A percentile compares a stretch with the other conserved stretches of the same genome.
phyloP scores from a whole-genome alignment of 2,888 invertebrate genomes.

The Tetropium fuscum region DNA sequence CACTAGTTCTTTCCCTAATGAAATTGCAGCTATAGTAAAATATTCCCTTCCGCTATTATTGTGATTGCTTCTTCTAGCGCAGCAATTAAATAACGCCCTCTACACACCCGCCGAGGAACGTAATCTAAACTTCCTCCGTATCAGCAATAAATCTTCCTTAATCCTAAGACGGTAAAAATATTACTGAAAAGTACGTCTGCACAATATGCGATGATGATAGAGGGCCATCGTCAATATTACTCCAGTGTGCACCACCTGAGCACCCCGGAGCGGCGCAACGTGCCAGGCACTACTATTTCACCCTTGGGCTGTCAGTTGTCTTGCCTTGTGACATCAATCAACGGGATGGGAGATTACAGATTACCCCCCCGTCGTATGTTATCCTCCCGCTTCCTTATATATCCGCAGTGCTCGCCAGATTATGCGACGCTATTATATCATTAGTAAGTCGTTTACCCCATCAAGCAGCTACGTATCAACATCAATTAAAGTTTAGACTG shows the following conservation, averaged over 20 bases:
- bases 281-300: conserved; percentile 48
- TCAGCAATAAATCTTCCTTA: conserved; percentile 19
- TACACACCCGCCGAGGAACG: background rate
- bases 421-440: conserved; percentile 37
- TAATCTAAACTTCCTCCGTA: conserved; percentile 13
- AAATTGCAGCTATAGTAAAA: background rate
- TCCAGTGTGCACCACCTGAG: conserved; percentile 46
- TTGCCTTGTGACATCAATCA: conserved; percentile 55
- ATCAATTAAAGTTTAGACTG: conserved; percentile 31
- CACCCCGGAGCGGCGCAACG: conserved; percentile 39
- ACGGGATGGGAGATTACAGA: conserved; percentile 52
- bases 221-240: conserved; percentile 42
- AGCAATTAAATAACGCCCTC: conserved; percentile 3
- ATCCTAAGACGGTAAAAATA: conserved; percentile 26
- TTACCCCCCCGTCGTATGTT: conserved; percentile 38
- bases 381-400: conserved; percentile 29
- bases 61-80: too few species aligned
- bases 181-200: conserved; percentile 27
- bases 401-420: conserved; percentile 29
- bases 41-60: too few species aligned
- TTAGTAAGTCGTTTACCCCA: conserved; percentile 38
- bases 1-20: background rate
- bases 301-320: conserved; percentile 53
- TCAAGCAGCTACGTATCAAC: conserved; percentile 38
- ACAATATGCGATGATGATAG: conserved; percentile 31